Evolutionary conservation across 2,888 invertebrate genomes (phyloP).

Genomic region (Lissonota sp.): DNA sequence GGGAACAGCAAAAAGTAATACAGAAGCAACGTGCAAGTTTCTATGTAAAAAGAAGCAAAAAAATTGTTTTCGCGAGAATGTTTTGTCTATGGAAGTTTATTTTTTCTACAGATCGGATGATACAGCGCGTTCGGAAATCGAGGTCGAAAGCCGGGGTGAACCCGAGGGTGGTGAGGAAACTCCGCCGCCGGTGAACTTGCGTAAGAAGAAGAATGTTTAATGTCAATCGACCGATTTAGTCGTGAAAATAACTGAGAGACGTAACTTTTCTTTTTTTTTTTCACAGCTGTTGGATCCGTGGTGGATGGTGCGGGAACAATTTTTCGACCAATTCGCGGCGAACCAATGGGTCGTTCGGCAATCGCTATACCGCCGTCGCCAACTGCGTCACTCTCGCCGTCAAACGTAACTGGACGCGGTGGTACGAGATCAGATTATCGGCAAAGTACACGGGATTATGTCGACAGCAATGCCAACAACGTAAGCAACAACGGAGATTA

Average conservation of each 20-base stretch:
- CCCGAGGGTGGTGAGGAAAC: conserved; percentile 83
- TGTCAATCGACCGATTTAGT: background rate
- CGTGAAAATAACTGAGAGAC: background rate
- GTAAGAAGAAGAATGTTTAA: conserved; percentile 69
- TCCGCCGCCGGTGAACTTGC: conserved; percentile 77
- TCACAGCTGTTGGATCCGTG: conserved; percentile 61
- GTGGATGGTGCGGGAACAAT: conserved; percentile 72
- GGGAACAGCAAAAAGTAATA: too few species aligned
- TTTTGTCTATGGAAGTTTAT: background rate
- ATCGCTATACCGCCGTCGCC: conserved; percentile 76
- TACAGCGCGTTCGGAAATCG: conserved; percentile 87
- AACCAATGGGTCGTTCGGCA: conserved; percentile 72
- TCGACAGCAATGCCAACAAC: conserved; percentile 84
- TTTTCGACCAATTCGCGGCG: conserved; percentile 82
- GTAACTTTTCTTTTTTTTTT: conserved; percentile 21
- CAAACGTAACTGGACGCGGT: conserved; percentile 81
- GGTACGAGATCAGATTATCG: conserved; percentile 82
- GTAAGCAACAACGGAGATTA: conserved; percentile 73
- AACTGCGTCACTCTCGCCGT: conserved; percentile 75
- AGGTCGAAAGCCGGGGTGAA: conserved; percentile 83
- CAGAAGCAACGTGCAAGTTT: too few species aligned
- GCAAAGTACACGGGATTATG: conserved; percentile 82
- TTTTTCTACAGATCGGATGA: conserved; percentile 88
- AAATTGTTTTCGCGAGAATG: background rate
- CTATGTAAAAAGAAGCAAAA: too few species aligned